These are phyloP conservation scores for Oryzias dopingdopingensis DNA, from an alignment of 2,797 vertebrate species.

Conservation along the genomic window DNA sequence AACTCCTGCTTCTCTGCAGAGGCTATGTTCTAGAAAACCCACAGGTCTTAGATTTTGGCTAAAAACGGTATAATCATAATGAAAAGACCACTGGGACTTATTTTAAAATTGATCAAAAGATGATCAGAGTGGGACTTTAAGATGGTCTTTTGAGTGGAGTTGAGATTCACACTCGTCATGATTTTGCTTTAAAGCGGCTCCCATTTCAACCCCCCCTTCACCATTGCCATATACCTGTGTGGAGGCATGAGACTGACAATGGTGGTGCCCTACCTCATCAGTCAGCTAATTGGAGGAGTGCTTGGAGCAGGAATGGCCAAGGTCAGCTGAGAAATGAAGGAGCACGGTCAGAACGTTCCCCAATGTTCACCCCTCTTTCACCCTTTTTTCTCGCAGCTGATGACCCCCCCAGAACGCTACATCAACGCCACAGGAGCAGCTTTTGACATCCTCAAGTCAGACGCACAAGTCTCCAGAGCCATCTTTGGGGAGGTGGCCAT, in stretches of 20 bases:
- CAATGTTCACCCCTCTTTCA: neutral
- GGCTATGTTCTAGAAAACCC: too few relatives aligned
- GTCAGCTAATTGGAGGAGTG: slow-evolving; percentile 85
- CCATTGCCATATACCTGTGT: slow-evolving; percentile 80
- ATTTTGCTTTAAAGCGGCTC: slow-evolving; percentile 80
- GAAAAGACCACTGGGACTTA: neutral
- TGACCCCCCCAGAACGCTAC: slow-evolving; percentile 71
- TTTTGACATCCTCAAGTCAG: slow-evolving; percentile 66
- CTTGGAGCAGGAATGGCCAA: slow-evolving; percentile 86
- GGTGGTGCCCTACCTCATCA: slow-evolving; percentile 81
- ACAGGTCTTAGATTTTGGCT: neutral
- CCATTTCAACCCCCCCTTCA: slow-evolving; percentile 89
- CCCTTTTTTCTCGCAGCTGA: slow-evolving; percentile 49
- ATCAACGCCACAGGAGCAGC: slow-evolving; percentile 77
- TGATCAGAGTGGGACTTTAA: neutral
- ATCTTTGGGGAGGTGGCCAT: slow-evolving; percentile 79
- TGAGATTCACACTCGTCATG: neutral
- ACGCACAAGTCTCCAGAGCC: slow-evolving; percentile 60
- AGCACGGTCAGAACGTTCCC: neutral
- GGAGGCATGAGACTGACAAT: slow-evolving; percentile 80
- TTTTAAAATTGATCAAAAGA: too few relatives aligned
- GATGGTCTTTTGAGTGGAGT: neutral
- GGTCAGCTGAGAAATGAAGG: slow-evolving; percentile 64
- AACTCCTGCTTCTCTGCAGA: too few relatives aligned
- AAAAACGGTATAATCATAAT: neutral